These are phyloP conservation scores for Andrena haemorrhoa DNA, from an alignment of 2,888 invertebrate species.

Conservation along the genomic window DNA sequence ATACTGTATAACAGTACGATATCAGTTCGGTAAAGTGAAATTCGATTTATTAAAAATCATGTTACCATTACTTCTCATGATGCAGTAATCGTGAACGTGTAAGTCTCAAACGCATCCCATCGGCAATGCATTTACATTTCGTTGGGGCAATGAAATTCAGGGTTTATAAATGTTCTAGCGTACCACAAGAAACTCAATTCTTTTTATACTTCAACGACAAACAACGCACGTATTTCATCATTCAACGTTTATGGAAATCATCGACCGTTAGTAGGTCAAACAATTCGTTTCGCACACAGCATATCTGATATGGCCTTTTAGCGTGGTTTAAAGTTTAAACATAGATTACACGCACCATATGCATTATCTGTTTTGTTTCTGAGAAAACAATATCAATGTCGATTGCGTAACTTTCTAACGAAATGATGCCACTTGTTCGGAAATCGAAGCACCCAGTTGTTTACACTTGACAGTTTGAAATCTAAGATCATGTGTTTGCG, in stretches of 20 bases:
- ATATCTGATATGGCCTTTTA: slow-evolving; percentile 34
- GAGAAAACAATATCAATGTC: not conserved
- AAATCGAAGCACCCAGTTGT: not conserved
- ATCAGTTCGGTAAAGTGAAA: slow-evolving; percentile 20
- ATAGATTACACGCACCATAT: not conserved
- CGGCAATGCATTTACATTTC: slow-evolving; percentile 15
- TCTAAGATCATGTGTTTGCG: slow-evolving; percentile 58
- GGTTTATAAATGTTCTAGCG: not conserved
- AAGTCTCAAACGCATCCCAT: slow-evolving; percentile 10
- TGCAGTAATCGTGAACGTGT: slow-evolving; percentile 2
- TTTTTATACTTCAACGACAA: not conserved
- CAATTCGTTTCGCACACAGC: not conserved
- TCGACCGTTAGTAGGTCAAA: not conserved
- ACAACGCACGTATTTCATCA: slow-evolving; percentile 20
- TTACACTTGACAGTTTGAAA: not conserved
- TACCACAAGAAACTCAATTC: not conserved
- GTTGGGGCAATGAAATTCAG: slow-evolving; percentile 16
- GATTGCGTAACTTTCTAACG: not conserved
- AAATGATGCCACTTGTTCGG: not conserved
- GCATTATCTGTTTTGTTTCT: not conserved
- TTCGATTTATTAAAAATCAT: slow-evolving; percentile 43
- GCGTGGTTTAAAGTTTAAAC: not conserved
- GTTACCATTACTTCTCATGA: slow-evolving; percentile 4
- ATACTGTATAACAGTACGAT: slow-evolving; percentile 4
- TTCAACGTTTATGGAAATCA: slow-evolving; percentile 16